Percentiles rank a stretch among this genome's conserved stretches.
Conservation (phyloP, 2,797 vertebrate species). For the Sebastes hubbsi region DNA sequence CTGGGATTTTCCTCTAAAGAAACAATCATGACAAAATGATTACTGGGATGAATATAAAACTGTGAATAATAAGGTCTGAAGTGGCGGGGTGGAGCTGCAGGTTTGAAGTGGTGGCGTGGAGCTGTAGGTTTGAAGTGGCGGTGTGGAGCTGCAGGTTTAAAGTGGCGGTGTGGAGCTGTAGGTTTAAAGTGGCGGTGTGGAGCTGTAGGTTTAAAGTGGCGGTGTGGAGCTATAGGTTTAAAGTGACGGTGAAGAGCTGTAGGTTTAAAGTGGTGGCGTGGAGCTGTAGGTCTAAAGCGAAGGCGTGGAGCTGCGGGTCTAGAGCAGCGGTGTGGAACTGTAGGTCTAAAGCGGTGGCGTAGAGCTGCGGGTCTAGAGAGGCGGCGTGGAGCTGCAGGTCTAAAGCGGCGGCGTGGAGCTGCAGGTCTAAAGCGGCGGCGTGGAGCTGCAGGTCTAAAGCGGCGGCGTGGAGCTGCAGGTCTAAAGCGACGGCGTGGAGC, state of each 20-base stretch:
- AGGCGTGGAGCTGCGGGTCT: no score
- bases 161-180: not conserved
- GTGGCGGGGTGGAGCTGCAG: not conserved
- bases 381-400: not conserved
- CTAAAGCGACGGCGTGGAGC: not conserved
- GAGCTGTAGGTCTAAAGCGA: no score
- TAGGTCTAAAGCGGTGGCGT: accelerated
- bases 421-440: not conserved
- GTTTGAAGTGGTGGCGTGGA: not conserved
- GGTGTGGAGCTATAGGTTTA: no score
- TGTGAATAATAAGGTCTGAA: not conserved
- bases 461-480: no score
- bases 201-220: no score
- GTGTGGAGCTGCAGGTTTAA: not conserved
- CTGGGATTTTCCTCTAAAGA: not conserved
- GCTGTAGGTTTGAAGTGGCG: no score
- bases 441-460: not conserved
- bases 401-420: not conserved
- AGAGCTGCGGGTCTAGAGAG: not conserved
- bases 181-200: accelerated
- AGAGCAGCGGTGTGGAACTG: no score
- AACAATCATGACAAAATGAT: not conserved
- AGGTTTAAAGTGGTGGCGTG: accelerated
- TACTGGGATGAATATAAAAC: not conserved
- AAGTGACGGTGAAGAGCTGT: accelerated